phyloP scores from a whole-genome alignment of 2,113 vertebrate genomes.

The Eonycteris spelaea region DNA sequence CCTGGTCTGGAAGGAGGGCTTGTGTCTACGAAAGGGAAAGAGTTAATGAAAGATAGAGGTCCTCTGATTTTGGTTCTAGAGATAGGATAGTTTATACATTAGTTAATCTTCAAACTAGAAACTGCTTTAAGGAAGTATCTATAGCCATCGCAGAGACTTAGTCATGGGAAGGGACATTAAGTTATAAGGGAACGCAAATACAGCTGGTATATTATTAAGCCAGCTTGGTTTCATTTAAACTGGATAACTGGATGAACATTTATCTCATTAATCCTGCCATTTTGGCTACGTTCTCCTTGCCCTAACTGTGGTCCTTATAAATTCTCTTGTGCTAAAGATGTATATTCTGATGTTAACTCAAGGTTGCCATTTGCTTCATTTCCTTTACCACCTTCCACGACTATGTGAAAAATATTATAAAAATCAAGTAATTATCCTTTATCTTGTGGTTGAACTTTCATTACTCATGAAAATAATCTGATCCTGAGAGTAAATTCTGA shows the following conservation, averaged over 20 bases:
- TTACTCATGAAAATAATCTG: not conserved
- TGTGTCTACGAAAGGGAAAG: not conserved
- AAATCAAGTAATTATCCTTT: slow-evolving; percentile 10
- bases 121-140: not conserved
- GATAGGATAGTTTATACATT: not conserved
- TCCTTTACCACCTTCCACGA: not conserved
- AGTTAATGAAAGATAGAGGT: not conserved
- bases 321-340: not conserved
- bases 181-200: not conserved
- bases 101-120: not conserved
- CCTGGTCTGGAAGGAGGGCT: not conserved
- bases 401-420: not conserved
- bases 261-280: not conserved
- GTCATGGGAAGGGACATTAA: not conserved
- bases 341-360: not conserved
- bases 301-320: not conserved
- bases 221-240: not conserved
- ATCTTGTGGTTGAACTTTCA: not conserved
- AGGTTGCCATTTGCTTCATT: not conserved
- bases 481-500: not conserved
- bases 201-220: not conserved
- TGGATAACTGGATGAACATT: not conserved
- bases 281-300: not conserved
- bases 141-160: not conserved
- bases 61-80: not conserved